A percentile compares a stretch with the other conserved stretches of the same genome.
Conservation (phyloP, 2,888 invertebrate species). For the Koerneria pararmatus region DNA sequence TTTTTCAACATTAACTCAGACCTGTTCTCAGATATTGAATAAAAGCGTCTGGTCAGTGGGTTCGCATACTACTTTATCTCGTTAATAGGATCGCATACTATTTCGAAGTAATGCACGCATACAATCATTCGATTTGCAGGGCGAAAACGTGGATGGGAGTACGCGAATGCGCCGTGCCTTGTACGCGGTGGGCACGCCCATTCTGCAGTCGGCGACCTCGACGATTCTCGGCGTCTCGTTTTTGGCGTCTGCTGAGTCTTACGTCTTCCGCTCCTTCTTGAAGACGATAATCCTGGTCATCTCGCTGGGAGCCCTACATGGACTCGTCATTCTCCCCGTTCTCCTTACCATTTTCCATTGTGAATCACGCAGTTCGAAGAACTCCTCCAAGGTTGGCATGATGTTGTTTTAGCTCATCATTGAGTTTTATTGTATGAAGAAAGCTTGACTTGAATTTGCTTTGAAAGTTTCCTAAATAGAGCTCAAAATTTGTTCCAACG, state of each 20-base stretch:
- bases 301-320: conserved; percentile 88
- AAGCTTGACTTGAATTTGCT: no score
- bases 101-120: no score
- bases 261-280: conserved; percentile 63
- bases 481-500: no score
- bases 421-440: no score
- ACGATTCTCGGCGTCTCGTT: conserved; percentile 82
- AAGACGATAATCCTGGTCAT: conserved; percentile 88
- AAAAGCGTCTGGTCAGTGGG: no score
- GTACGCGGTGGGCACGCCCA: conserved; percentile 82
- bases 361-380: conserved; percentile 23
- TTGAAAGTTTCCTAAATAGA: no score
- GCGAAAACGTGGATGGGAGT: conserved; percentile 57
- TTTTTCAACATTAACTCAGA: no score
- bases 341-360: conserved; percentile 59
- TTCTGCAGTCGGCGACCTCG: conserved; percentile 83
- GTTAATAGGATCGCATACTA: no score
- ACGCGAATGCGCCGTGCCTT: conserved; percentile 80
- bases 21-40: no score
- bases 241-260: conserved; percentile 80
- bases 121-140: conserved; percentile 29
- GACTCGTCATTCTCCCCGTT: conserved; percentile 79
- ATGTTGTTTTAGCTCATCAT: no score
- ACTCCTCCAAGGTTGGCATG: no score
- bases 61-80: no score